Percentiles rank a stretch among this genome's conserved stretches.
Evolutionary conservation across 2,888 invertebrate genomes (phyloP).

Genomic region (Drosophila anceps): DNA sequence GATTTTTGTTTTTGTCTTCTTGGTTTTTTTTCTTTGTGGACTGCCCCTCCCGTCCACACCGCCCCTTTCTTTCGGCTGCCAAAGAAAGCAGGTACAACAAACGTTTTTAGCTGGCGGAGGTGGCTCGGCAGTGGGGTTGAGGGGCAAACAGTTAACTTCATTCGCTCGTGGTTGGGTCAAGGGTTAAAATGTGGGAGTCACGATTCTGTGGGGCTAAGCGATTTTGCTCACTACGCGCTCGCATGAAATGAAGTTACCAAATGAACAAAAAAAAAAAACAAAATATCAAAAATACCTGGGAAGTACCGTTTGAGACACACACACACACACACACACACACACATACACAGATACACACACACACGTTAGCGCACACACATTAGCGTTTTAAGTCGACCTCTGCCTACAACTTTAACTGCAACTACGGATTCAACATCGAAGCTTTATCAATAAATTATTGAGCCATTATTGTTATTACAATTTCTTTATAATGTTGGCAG

Average conservation of each 20-base stretch:
- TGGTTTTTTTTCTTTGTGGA: background rate
- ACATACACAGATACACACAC: slow-evolving; percentile 30
- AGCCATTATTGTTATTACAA: slow-evolving; percentile 82
- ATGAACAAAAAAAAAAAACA: slow-evolving; percentile 60
- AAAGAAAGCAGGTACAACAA: slow-evolving; percentile 70
- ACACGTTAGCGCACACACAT: slow-evolving; percentile 36
- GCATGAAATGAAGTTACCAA: slow-evolving; percentile 81
- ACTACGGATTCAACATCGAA: slow-evolving; percentile 35
- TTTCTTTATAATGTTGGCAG: slow-evolving; percentile 81
- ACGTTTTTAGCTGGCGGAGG: slow-evolving; percentile 14
- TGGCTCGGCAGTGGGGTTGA: background rate
- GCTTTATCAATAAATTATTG: slow-evolving; percentile 82
- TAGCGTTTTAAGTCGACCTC: slow-evolving; percentile 64
- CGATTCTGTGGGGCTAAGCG: slow-evolving; percentile 77
- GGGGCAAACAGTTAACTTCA: slow-evolving; percentile 64
- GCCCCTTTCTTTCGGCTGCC: slow-evolving; percentile 6
- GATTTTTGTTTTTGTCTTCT: slow-evolving; percentile 36
- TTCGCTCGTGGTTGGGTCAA: slow-evolving; percentile 83
- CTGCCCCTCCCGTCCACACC: slow-evolving; percentile 6
- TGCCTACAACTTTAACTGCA: slow-evolving; percentile 64
- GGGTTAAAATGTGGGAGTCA: slow-evolving; percentile 85
- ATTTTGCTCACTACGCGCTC: slow-evolving; percentile 66
- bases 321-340: slow-evolving; percentile 52
- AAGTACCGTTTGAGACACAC: slow-evolving; percentile 75
- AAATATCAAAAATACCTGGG: slow-evolving; percentile 62